Evolutionary conservation across 2,888 invertebrate species (phyloP).

Genomic region (Eupithecia exiguata): DNA sequence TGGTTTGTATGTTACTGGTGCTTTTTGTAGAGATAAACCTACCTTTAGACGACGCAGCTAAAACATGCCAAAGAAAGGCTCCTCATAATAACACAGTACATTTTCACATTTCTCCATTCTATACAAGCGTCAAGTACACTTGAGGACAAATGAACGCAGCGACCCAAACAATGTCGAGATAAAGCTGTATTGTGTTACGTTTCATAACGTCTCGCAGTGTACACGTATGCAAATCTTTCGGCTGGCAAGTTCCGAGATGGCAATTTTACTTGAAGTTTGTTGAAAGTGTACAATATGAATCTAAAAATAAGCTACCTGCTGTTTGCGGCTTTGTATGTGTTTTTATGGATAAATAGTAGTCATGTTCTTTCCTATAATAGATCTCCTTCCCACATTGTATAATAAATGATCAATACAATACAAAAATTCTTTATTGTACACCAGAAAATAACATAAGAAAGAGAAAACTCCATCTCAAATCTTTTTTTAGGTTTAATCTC

Average conservation of each 20-base stretch:
- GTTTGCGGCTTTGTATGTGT: neutral
- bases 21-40: neutral
- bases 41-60: neutral
- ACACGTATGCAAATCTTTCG: slow-evolving; percentile 12
- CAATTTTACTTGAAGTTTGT: slow-evolving; percentile 9
- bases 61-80: neutral
- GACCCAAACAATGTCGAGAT: slow-evolving; percentile 27
- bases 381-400: neutral
- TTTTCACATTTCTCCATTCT: slow-evolving; percentile 7
- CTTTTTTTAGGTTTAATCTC: no score
- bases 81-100: neutral
- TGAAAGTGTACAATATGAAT: neutral
- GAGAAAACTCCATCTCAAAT: no score
- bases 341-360: neutral
- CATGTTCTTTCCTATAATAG: neutral
- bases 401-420: no score
- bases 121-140: slow-evolving; percentile 21
- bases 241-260: neutral
- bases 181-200: slow-evolving; percentile 27
- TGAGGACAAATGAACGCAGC: slow-evolving; percentile 27
- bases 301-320: neutral
- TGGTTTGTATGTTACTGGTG: neutral
- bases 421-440: no score
- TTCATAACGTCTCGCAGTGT: slow-evolving; percentile 22
- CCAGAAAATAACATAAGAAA: no score